Percentiles rank a stretch among this genome's conserved stretches.
Evolutionary conservation across 2,113 vertebrate species (phyloP).

Genomic region (Aythya baeri): DNA sequence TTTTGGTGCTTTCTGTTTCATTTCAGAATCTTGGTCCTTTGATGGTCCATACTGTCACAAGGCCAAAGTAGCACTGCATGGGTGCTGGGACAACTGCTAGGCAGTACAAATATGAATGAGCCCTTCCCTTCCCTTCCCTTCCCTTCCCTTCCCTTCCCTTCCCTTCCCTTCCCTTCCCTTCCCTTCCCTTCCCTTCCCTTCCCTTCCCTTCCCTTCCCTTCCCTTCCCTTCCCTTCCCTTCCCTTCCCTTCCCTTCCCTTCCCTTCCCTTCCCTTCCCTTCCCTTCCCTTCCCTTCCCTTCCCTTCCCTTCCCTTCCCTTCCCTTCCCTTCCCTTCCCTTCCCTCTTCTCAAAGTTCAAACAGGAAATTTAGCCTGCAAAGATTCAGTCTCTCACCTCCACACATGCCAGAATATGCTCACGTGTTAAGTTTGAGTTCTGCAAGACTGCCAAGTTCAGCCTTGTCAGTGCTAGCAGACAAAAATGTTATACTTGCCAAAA

Average conservation of each 20-base stretch:
- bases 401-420: slow-evolving; percentile 14
- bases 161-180: not conserved
- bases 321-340: not conserved
- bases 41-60: not conserved
- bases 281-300: no score
- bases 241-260: not conserved
- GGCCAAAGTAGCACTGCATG: not conserved
- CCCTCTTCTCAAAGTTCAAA: not conserved
- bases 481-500: slow-evolving; percentile 10
- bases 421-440: slow-evolving; percentile 9
- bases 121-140: no score
- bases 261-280: no score
- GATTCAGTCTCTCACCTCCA: slow-evolving; percentile 14
- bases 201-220: not conserved
- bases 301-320: no score
- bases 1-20: not conserved
- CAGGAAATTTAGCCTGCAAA: not conserved
- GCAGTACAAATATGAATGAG: not conserved
- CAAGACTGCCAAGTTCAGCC: slow-evolving; percentile 3
- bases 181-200: not conserved
- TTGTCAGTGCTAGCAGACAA: slow-evolving; percentile 1
- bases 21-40: not conserved
- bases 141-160: no score
- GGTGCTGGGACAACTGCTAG: not conserved
- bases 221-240: not conserved